phyloP scores from a whole-genome alignment of 2,888 invertebrate genomes.

The Sarcophaga subvicina region DNA sequence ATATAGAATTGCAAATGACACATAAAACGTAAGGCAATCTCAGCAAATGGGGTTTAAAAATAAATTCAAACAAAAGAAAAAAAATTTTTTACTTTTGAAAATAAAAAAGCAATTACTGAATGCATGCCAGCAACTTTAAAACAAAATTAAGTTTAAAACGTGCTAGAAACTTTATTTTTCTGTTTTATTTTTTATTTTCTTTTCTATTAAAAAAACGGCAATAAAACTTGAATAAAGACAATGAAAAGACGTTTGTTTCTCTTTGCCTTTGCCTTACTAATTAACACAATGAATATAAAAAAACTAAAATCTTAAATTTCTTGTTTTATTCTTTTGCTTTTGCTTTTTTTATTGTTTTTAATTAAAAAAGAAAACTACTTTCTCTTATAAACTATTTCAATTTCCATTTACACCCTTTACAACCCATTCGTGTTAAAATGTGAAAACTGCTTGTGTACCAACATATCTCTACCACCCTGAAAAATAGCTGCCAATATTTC shows the following conservation, averaged over 20 bases:
- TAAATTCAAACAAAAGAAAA: background rate
- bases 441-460: background rate
- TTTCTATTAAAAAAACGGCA: too few relatives aligned
- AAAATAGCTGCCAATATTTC: slow-evolving; percentile 40
- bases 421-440: background rate
- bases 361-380: background rate
- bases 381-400: background rate
- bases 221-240: too few relatives aligned
- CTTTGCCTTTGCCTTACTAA: background rate
- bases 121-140: background rate
- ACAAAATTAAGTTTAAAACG: too few relatives aligned
- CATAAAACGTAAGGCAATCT: background rate
- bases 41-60: background rate
- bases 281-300: background rate
- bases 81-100: background rate
- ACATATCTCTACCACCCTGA: background rate
- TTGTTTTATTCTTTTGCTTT: background rate
- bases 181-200: too few relatives aligned
- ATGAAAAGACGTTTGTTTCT: too few relatives aligned
- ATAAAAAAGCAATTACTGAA: background rate
- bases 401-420: background rate
- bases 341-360: background rate
- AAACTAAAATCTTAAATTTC: background rate
- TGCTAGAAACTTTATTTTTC: too few relatives aligned
- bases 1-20: background rate